Percentiles rank a stretch among this genome's conserved stretches.
phyloP scores from a whole-genome alignment of 2,797 vertebrate species.

The Kryptolebias ocellatus region DNA sequence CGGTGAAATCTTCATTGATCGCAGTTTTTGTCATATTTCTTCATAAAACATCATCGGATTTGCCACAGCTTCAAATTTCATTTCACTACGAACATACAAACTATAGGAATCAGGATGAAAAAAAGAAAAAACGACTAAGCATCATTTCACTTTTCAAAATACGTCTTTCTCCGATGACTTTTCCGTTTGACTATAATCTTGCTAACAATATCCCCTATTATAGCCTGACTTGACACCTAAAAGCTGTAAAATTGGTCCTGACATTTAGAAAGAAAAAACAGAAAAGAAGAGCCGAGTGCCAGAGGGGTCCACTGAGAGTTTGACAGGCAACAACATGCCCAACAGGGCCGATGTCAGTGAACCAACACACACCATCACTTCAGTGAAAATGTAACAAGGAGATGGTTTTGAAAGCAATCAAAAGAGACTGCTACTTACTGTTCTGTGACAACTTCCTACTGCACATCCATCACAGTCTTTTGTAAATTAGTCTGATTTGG shows the following conservation, averaged over 20 bases:
- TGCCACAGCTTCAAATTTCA: too few species aligned
- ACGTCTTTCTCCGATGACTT: background rate
- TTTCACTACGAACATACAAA: background rate
- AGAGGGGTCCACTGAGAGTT: slow-evolving; percentile 15
- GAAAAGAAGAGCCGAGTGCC: background rate
- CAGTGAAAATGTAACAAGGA: background rate
- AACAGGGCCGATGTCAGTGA: slow-evolving; percentile 4
- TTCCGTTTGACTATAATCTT: slow-evolving; percentile 15
- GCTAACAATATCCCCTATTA: background rate
- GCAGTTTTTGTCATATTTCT: too few species aligned
- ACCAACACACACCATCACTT: background rate
- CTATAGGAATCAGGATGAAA: background rate
- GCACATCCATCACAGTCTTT: background rate
- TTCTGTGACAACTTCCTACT: background rate
- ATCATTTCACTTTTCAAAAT: background rate
- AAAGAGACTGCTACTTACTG: background rate
- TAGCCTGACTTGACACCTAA: slow-evolving; percentile 11
- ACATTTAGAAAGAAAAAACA: slow-evolving; percentile 14
- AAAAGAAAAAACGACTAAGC: background rate
- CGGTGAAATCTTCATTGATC: too few species aligned
- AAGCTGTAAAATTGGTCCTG: slow-evolving; percentile 38
- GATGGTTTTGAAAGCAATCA: background rate
- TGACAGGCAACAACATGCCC: slow-evolving; percentile 24
- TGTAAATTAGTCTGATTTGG: background rate
- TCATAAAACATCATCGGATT: too few species aligned